These are phyloP conservation scores for Gila orcuttii DNA, from an alignment of 2,113 vertebrate species.

Conservation along the genomic window DNA sequence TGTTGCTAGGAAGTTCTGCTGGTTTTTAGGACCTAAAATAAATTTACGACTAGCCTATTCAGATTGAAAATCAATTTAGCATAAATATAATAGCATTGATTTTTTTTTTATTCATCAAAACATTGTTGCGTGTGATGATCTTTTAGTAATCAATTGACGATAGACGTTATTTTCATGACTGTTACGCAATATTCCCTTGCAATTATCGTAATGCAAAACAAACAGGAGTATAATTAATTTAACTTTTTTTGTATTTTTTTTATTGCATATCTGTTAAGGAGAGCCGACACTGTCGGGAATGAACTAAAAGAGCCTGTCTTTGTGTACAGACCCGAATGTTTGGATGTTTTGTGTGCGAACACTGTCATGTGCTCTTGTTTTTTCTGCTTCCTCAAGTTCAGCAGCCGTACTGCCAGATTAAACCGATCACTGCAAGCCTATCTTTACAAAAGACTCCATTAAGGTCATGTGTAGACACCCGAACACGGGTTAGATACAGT, in stretches of 20 bases:
- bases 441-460: not conserved
- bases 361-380: constrained; percentile 21
- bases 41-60: not conserved
- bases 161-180: not conserved
- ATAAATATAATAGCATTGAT: not conserved
- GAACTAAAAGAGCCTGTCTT: constrained; percentile 3
- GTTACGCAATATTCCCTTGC: not conserved
- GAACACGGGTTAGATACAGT: too few relatives aligned
- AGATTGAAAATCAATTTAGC: not conserved
- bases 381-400: not conserved
- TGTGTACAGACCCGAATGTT: constrained; percentile 8
- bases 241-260: not conserved
- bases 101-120: not conserved
- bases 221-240: not conserved
- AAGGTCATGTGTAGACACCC: not conserved
- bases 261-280: not conserved
- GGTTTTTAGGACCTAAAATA: not conserved
- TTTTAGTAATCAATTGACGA: not conserved
- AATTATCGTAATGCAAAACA: not conserved
- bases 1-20: not conserved
- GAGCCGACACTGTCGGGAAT: not conserved
- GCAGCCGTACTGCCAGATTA: not conserved
- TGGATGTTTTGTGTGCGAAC: constrained; percentile 14
- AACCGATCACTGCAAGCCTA: constrained; percentile 5
- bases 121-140: not conserved